Base-by-base conservation (phyloP, 2,113 vertebrate genomes). In the Anguilla japonica region DNA sequence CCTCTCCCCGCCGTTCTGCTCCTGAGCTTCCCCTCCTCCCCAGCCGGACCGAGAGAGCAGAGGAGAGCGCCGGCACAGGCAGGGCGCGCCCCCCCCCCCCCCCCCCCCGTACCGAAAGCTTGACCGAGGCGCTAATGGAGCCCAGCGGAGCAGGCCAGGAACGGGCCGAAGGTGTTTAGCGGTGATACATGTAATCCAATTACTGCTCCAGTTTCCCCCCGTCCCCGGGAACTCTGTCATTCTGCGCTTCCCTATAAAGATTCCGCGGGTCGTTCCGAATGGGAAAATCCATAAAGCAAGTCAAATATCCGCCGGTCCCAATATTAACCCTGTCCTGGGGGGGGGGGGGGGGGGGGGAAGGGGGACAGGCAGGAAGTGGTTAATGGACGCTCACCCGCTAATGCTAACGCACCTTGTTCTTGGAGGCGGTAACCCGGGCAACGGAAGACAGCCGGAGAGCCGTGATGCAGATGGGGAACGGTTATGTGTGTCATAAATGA, bases 141-240 rank as follows among this genome's bases (percentile, higher is more conserved):
- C 63, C 71, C 71, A 34, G n/a, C 26, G 71, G 71, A 75, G 34
- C 71, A 3, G 71, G 71, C n/a, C 20, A 5, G 34, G 71, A 2
- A n/a, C n/a, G 2, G 26, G n/a, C 15, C 26, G 26, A 75, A 75
- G 71, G 71, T 75, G 71, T 75, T 75, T 75, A 75, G 71, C 71
- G 34, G 26, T 75, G 71, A 75, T 75, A 75, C 71, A 75, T 75
- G 71, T 75, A 75, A 75, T 75, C 71, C 71, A 75, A 75, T 75
- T 75, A 75, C 71, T 11, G 71, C 3, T 3, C 9, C 1, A 13
- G 71, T 75, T 75, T 26, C 71, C 26, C 26, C 20, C 4, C 50
- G 9, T 75, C 71, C n/a, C 71, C 63, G 0, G 63, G n/a, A 75
- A 75, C 34, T 34, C 34, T 13, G n/a, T 75, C 71, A 75, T 75